Percentiles rank a stretch among this genome's conserved stretches.
phyloP scores from a whole-genome alignment of 2,113 vertebrate genomes.

The Ceyx melanurus region DNA sequence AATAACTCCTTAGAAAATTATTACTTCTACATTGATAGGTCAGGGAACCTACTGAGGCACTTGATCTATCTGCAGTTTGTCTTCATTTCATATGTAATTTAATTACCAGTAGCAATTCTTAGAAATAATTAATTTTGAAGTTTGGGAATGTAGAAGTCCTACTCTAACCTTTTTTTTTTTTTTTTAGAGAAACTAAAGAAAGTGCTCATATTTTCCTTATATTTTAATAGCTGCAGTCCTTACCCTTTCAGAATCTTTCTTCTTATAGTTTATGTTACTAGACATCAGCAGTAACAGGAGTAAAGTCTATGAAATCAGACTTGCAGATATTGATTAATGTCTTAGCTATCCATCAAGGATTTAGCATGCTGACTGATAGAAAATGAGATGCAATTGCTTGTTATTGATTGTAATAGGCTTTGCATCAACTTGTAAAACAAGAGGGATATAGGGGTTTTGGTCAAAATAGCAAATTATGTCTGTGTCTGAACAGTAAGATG shows the following conservation, averaged over 20 bases:
- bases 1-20: background rate
- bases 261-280: background rate
- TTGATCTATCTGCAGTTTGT: background rate
- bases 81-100: background rate
- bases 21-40: background rate
- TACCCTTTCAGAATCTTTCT: background rate
- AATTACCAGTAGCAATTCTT: background rate
- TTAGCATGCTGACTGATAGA: constrained; percentile 28
- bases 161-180: background rate
- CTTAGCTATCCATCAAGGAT: constrained; percentile 47
- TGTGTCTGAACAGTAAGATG: background rate
- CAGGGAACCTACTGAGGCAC: background rate
- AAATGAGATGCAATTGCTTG: constrained; percentile 48
- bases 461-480: constrained; percentile 2
- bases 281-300: background rate
- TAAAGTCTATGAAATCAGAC: constrained; percentile 9
- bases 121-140: background rate
- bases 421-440: constrained; percentile 30
- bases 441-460: background rate
- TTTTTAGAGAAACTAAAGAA: background rate
- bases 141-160: background rate
- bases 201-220: background rate
- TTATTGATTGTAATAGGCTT: constrained; percentile 42
- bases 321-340: constrained; percentile 40
- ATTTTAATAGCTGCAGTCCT: background rate